phyloP scores from a whole-genome alignment of 2,888 invertebrate species.

The Sarcophaga subvicina region DNA sequence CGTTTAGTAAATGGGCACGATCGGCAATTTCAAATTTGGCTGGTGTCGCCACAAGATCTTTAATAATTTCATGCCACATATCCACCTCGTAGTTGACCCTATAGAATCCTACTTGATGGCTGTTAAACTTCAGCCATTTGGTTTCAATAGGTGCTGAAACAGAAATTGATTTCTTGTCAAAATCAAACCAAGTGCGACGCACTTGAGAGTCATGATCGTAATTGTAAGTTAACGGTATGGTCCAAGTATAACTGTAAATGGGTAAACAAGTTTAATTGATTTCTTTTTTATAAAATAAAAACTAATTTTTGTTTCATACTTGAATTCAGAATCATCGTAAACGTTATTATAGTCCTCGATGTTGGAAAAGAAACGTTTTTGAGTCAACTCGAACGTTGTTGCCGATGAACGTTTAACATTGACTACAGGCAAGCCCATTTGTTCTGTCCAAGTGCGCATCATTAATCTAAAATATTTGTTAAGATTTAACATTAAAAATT shows the following conservation, averaged over 20 bases:
- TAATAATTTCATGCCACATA: conserved; percentile 84
- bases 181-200: conserved; percentile 78
- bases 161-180: conserved; percentile 74
- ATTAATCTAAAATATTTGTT: conserved; percentile 82
- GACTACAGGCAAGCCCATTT: conserved; percentile 93
- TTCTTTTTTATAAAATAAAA: not conserved
- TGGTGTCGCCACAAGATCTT: conserved; percentile 77
- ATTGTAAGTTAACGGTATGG: conserved; percentile 90
- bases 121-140: conserved; percentile 92
- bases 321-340: conserved; percentile 82
- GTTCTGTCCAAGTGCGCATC: conserved; percentile 95
- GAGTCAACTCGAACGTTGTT: conserved; percentile 85
- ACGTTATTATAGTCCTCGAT: conserved; percentile 83
- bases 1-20: conserved; percentile 90
- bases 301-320: conserved; percentile 80
- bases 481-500: not conserved
- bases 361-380: conserved; percentile 89
- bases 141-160: conserved; percentile 82
- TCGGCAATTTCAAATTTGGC: conserved; percentile 85
- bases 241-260: conserved; percentile 89
- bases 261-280: conserved; percentile 66
- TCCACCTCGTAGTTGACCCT: conserved; percentile 90
- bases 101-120: conserved; percentile 93
- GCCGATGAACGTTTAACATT: conserved; percentile 82
- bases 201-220: conserved; percentile 83